Evolutionary conservation across 2,113 vertebrate genomes (phyloP), one percentile per base, ranked within the genome.

Genomic region (Taurulus bubalis): DNA sequence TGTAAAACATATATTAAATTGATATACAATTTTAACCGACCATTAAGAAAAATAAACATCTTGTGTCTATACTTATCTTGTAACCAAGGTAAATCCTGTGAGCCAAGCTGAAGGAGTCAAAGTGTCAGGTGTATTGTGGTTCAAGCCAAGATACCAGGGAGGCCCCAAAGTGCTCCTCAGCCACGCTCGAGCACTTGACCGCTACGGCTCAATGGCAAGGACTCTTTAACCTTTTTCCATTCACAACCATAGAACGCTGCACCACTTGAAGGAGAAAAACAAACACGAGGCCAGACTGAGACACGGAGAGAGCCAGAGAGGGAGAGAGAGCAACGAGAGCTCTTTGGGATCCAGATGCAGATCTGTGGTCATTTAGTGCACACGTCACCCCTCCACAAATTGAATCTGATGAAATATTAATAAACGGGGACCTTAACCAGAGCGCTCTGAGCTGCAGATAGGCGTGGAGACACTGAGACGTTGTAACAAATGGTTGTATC

Each of bases 391-490:
- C 58, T 78, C 71, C 74, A 73, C 76, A 82, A 78, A 90, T 89
- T 90, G 90, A 91, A 91, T 87, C 14, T 14, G 49, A 89, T 91
- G 24, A 91, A 92, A 87, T 89, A 92, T 93, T 87, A 81, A 93
- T 93, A 79, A 82, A 80, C 22, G 9, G 67, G 55, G 87, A 88
- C 80, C 45, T 65, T 73, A 83, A 71, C 67, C 76, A 65, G 60
- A 71, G 79, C 26, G 70, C 51, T 75, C 45, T 36, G 32, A 75
- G 62, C 77, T 34, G 74, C 71, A 71, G 67, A 81, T 73, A 7
- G 67, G 9, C 34, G 28, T 74, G 26, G 59, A 68, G 63, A 68
- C 77, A 11, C 40, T 18, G n/a, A n/a, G n/a, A n/a, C n/a, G n/a
- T n/a, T n/a, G n/a, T n/a, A n/a, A n/a, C n/a, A n/a, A n/a, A n/a